A percentile compares a stretch with the other conserved stretches of the same genome.
phyloP scores from a whole-genome alignment of 2,113 vertebrate species.

The Anhinga rufa region DNA sequence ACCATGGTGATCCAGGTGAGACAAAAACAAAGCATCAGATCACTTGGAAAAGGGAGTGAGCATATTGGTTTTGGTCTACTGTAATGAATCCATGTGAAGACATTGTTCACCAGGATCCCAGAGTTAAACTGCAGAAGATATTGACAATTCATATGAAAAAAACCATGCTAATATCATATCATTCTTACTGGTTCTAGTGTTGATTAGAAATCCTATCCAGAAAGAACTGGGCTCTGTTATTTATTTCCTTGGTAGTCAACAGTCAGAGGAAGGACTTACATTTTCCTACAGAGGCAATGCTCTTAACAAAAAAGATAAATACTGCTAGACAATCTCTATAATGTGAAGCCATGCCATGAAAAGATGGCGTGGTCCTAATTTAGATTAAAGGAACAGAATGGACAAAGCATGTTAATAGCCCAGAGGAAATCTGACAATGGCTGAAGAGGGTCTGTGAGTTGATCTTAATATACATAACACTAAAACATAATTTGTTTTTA shows the following conservation, averaged over 20 bases:
- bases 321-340: background rate
- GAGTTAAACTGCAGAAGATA: background rate
- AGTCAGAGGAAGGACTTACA: background rate
- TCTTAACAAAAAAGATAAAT: background rate
- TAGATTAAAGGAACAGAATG: background rate
- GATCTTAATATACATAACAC: background rate
- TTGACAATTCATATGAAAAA: background rate
- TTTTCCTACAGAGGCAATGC: background rate
- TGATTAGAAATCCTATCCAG: background rate
- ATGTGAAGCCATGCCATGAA: background rate
- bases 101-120: background rate
- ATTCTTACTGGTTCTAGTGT: background rate
- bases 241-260: background rate
- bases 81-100: rapidly evolving
- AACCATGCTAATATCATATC: rapidly evolving
- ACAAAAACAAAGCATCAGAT: background rate
- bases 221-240: background rate
- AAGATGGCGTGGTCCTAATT: background rate
- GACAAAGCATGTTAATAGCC: background rate
- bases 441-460: background rate
- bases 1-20: background rate
- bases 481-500: background rate
- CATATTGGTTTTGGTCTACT: background rate
- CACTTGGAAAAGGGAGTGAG: background rate
- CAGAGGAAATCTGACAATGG: background rate